Base-by-base conservation (phyloP, 2,113 vertebrate species). In the Ctenodactylus gundi region DNA sequence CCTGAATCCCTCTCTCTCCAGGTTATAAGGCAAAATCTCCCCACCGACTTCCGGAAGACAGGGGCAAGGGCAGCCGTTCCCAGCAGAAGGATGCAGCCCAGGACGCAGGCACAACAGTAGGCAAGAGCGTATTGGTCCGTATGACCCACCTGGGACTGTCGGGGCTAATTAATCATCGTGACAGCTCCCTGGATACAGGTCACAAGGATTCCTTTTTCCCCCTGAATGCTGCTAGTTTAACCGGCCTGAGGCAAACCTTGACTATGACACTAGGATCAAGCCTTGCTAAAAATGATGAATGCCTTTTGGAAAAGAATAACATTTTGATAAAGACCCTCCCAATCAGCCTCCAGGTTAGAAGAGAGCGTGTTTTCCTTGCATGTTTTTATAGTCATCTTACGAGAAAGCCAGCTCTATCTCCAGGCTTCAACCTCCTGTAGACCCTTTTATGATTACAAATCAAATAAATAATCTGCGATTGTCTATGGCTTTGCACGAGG, bases 91-190 rank as follows among this genome's bases (percentile, higher is more conserved):
- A n/a, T n/a, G n/a, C n/a, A n/a, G n/a, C n/a, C n/a, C n/a, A n/a
- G n/a, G n/a, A n/a, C n/a, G n/a, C n/a, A n/a, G n/a, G n/a, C n/a
- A n/a, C n/a, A 97, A 94, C 95, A 97, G 97, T 96, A 96, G 97
- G 96, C 94, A 85, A 96, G 97, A 97, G 27, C 31, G 57, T 41
- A 9, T 80, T 75, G 94, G 97, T 97, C 97, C 97, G 97, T 97
- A 98, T 97, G 97, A 98, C 94, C 95, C 96, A 97, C 97, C 96
- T 94, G 91, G 96, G 97, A 97, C 96, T 97, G 95, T 97, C 80
- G 15, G 92, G 95, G 89, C 80, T 97, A 93, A 98, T 98, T 97
- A 96, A 94, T 98, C 97, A 98, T 93, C 55, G n/a, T 97, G 97
- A 98, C 98, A 97, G 95, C 91, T 97, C 94, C 85, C 97, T 98